Percentiles rank a stretch among this genome's conserved stretches.
These are phyloP conservation scores for Hemibagrus guttatus DNA, from an alignment of 2,797 vertebrate species.

Conservation along the genomic window DNA sequence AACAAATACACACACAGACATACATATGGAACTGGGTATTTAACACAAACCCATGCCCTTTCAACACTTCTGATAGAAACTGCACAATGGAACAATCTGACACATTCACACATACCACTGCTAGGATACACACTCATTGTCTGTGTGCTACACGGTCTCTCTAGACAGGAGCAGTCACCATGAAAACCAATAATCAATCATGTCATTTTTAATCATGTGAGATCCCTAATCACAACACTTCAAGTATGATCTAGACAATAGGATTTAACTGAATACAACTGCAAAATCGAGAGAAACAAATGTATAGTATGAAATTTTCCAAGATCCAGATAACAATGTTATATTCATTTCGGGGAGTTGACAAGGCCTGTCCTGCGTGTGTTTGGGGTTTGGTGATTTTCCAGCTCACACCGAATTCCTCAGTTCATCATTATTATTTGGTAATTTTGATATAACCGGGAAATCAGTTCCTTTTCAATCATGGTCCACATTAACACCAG, in stretches of 20 bases:
- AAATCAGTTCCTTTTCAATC: background rate
- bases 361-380: background rate
- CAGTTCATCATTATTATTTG: background rate
- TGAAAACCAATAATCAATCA: slow-evolving; percentile 68
- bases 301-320: background rate
- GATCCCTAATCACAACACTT: background rate
- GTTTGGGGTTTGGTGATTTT: background rate
- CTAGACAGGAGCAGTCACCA: slow-evolving; percentile 66
- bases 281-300: background rate
- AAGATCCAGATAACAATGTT: background rate
- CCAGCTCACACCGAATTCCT: background rate
- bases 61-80: slow-evolving; percentile 8
- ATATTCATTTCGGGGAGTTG: background rate
- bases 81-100: slow-evolving; percentile 45
- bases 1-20: background rate
- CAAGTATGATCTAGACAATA: background rate
- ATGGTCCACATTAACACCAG: background rate
- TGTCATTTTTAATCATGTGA: slow-evolving; percentile 4
- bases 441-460: background rate
- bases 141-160: slow-evolving; percentile 59
- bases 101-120: slow-evolving; percentile 63
- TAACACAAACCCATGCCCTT: slow-evolving; percentile 38
- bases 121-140: slow-evolving; percentile 60
- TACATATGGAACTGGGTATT: background rate
- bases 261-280: background rate